Evolutionary conservation across 2,888 invertebrate genomes (phyloP).

Genomic region (Plutella xylostella): DNA sequence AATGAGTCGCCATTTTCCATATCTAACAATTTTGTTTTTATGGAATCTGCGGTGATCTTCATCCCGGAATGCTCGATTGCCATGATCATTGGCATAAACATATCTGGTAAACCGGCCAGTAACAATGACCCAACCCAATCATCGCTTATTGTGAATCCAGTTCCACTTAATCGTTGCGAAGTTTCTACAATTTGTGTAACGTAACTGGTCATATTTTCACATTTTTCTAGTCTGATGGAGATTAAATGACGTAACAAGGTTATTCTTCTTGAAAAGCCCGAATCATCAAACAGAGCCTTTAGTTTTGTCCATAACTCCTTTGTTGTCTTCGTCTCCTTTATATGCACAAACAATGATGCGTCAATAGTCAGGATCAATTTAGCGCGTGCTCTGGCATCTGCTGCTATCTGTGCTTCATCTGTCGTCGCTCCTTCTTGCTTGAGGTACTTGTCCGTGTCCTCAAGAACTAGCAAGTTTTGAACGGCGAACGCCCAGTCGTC

Average conservation of each 20-base stretch:
- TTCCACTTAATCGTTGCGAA: conserved; percentile 12
- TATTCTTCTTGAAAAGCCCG: conserved; percentile 10
- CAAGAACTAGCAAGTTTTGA: conserved; percentile 11
- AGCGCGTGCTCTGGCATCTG: conserved; percentile 21
- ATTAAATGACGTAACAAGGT: conserved; percentile 10
- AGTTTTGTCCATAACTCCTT: conserved; percentile 20
- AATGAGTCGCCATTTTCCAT: conserved; percentile 12
- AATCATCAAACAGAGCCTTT: conserved; percentile 18
- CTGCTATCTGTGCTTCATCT: not conserved
- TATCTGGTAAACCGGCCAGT: conserved; percentile 2
- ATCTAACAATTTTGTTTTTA: conserved; percentile 24
- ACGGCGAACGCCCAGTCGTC: conserved; percentile 15
- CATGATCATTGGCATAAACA: conserved; percentile 14
- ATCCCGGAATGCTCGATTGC: no score
- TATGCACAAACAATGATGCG: conserved; percentile 20
- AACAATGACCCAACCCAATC: conserved; percentile 16
- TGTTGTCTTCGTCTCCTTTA: conserved; percentile 17
- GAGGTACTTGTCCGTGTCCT: conserved; percentile 1
- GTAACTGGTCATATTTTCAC: conserved; percentile 12
- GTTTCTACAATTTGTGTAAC: conserved; percentile 16
- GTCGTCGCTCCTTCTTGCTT: not conserved
- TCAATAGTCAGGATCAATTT: conserved; percentile 23
- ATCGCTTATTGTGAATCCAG: conserved; percentile 16
- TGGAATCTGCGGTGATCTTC: conserved; percentile 22
- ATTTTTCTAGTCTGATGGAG: conserved; percentile 13